Conservation (phyloP, 2,888 invertebrate species). For the Eucera pruinosa region DNA sequence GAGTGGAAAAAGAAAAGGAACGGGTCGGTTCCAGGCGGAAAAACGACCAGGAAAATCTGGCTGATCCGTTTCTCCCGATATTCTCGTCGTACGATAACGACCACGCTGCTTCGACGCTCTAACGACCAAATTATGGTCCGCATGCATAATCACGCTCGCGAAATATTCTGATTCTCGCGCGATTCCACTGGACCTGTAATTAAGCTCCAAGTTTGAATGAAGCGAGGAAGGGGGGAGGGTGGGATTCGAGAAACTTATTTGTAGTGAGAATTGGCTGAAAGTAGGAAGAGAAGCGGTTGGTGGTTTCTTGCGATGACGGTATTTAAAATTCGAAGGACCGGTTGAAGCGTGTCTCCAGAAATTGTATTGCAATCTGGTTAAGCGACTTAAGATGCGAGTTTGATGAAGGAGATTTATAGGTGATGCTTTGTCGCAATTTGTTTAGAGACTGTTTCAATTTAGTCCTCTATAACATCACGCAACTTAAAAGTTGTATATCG, state of each 20-base stretch:
- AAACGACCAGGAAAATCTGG: slow-evolving; percentile 62
- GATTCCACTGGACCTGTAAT: slow-evolving; percentile 17
- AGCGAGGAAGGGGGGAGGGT: not conserved
- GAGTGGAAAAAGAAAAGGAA: slow-evolving; percentile 48
- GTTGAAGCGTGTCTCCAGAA: not conserved
- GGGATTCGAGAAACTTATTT: slow-evolving; percentile 4
- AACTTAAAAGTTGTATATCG: too few relatives aligned
- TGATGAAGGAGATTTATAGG: not conserved
- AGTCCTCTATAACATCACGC: too few relatives aligned
- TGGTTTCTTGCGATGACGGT: not conserved
- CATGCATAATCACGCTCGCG: slow-evolving; percentile 54
- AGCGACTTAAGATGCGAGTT: not conserved
- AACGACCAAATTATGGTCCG: slow-evolving; percentile 57
- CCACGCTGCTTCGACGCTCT: slow-evolving; percentile 32
- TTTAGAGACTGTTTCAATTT: too few relatives aligned
- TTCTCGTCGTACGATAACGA: slow-evolving; percentile 58
- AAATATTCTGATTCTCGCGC: slow-evolving; percentile 26
- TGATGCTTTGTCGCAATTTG: too few relatives aligned
- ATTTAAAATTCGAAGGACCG: not conserved
- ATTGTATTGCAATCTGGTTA: not conserved
- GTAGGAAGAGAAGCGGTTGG: not conserved
- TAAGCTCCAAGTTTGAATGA: slow-evolving; percentile 10
- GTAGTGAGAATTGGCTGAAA: not conserved
- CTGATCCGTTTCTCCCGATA: slow-evolving; percentile 54
- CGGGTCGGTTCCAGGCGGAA: slow-evolving; percentile 50